These are phyloP conservation scores for Apocheima hispidaria DNA, from an alignment of 2,888 invertebrate species.

Conservation along the genomic window DNA sequence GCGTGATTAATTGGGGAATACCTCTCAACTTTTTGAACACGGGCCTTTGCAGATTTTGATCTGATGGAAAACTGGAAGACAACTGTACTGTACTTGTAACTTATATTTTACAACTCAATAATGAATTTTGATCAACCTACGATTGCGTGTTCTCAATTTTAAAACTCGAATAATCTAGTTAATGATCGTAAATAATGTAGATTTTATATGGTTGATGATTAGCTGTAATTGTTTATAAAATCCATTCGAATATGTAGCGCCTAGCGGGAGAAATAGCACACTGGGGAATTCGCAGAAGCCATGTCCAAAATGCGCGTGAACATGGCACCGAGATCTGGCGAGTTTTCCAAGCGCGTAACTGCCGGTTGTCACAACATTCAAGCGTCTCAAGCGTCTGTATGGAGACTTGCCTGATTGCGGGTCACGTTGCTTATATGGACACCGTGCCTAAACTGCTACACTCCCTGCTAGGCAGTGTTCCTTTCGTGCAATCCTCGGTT, in stretches of 20 bases:
- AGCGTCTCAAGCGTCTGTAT: no score
- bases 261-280: slow-evolving; percentile 3
- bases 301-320: no score
- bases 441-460: slow-evolving; percentile 1
- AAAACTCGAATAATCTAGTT: slow-evolving; percentile 41
- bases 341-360: neutral
- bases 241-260: slow-evolving; percentile 17
- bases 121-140: slow-evolving; percentile 8
- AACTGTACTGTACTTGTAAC: no score
- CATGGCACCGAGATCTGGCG: neutral
- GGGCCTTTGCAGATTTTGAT: no score
- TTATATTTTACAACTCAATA: slow-evolving; percentile 16
- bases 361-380: neutral
- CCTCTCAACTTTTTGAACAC: no score
- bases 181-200: slow-evolving; percentile 53
- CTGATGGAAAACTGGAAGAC: no score
- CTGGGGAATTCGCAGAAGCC: no score
- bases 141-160: slow-evolving; percentile 32
- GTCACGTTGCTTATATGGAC: neutral
- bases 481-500: slow-evolving; percentile 57
- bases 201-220: slow-evolving; percentile 61
- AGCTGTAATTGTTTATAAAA: slow-evolving; percentile 45
- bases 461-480: slow-evolving; percentile 11
- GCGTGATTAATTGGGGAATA: no score
- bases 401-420: neutral